phyloP scores from a whole-genome alignment of 2,888 invertebrate genomes.

The Dinocampus coccinellae region DNA sequence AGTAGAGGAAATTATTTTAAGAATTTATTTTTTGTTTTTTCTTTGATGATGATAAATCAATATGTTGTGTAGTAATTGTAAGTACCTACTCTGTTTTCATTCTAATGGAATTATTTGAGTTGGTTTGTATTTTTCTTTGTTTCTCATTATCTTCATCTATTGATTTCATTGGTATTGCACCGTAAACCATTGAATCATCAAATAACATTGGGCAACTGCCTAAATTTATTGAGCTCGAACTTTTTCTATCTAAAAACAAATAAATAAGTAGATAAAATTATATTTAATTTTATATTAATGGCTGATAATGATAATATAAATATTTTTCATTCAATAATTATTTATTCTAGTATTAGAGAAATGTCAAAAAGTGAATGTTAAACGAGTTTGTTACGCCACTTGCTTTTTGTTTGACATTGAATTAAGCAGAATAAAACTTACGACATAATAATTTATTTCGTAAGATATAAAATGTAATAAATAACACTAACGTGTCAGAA shows the following conservation, averaged over 20 bases:
- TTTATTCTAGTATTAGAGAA: not conserved
- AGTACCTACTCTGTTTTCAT: constrained; percentile 18
- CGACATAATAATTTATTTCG: constrained; percentile 2
- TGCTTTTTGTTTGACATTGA: not conserved
- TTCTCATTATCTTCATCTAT: constrained; percentile 18
- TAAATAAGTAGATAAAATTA: not conserved
- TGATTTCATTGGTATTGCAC: constrained; percentile 10
- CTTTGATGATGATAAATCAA: not conserved
- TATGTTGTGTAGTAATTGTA: not conserved
- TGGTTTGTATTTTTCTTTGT: constrained; percentile 19
- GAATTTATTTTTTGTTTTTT: not conserved
- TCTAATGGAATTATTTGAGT: not conserved
- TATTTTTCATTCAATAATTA: constrained; percentile 37
- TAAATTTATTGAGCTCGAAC: constrained; percentile 72
- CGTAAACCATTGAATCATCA: constrained; percentile 58
- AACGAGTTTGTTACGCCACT: not conserved
- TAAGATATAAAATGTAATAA: not conserved
- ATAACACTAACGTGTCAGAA: not conserved
- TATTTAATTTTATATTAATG: too few species aligned
- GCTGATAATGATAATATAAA: too few species aligned
- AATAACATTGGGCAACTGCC: constrained; percentile 76
- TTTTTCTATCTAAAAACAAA: constrained; percentile 47
- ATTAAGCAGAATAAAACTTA: constrained; percentile 12
- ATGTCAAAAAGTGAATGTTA: constrained; percentile 5
- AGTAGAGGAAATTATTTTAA: not conserved